Base-by-base conservation (phyloP, 2,888 invertebrate genomes). In the Polyommatus iphigenia region DNA sequence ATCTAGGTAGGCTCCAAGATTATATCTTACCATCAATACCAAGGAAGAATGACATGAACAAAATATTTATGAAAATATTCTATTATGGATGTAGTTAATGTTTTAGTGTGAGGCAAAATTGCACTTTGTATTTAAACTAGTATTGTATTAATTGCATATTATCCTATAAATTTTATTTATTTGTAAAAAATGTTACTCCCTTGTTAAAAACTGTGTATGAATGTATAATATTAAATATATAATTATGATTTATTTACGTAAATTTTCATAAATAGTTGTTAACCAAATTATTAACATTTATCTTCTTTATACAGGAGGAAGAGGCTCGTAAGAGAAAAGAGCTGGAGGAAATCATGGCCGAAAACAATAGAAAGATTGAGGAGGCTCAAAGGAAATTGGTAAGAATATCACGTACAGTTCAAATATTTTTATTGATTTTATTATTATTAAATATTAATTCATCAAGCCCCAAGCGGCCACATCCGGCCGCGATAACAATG, bases 311-410 rank as follows among this genome's bases (percentile, higher is more conserved):
- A 96, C 97, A 99, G 99, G 99, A 99, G 95, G 99, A 98, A 96
- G 99, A 99, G 95, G 96, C 96, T 93, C 96, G 97, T 95, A 99
- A 99, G 95, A 97, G 98, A 87, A 97, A 98, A 95, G 98, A 98
- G 94, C 96, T 99, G 90, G 99, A 99, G 95, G 96, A 96, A 93
- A 99, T 99, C 94, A 97, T 99, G 96, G 98, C 98, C 86, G 99
- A 99, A 95, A 99, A 99, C 95, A 99, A 99, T 96, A 96, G 96
- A 93, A 99, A 99, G 95, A 98, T 99, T 84, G 99, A 99, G 94
- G 99, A 99, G 91, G 99, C 99, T 84, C 99, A 99, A 95, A 96
- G 97, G 88, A 98, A 98, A 96, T 95, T 99, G 96, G 99, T 99
- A 91, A 95, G 96, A 94, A 73, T 78, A 7, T 46, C 18, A 10